These are phyloP conservation scores for Drosophila grimshawi DNA, from an alignment of 1,140 invertebrate species.

Conservation along the genomic window DNA sequence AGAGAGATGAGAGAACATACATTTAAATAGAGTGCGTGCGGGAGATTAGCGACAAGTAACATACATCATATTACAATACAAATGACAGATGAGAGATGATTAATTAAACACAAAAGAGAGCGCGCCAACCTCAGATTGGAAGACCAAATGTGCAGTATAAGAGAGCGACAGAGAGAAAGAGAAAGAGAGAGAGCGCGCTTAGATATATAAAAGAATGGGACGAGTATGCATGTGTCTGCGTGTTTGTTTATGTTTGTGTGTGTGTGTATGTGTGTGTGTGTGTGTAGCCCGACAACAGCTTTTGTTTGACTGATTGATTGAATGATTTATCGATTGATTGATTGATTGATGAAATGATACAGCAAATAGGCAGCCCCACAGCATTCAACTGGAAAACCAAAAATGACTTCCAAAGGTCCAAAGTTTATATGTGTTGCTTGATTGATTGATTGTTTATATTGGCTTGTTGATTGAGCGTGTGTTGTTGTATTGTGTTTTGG, in stretches of 20 bases:
- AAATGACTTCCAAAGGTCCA: conserved; percentile 13
- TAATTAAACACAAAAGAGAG: conserved; percentile 17
- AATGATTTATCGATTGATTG: conserved; percentile 32
- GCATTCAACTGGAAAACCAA: conserved; percentile 31
- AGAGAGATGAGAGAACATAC: neutral
- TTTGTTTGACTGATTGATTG: conserved; percentile 45
- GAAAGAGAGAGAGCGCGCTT: conserved; percentile 9
- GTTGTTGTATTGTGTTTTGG: neutral
- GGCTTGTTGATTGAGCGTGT: conserved; percentile 33
- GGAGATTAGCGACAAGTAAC: conserved; percentile 15
- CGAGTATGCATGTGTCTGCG: conserved; percentile 3
- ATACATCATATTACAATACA: conserved; percentile 12
- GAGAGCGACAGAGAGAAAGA: conserved; percentile 10
- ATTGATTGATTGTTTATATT: conserved; percentile 40
- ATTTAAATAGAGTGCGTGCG: neutral
- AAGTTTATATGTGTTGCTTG: conserved; percentile 25
- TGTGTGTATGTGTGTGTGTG: conserved; percentile 24
- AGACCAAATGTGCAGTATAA: conserved; percentile 34
- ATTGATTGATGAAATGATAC: conserved; percentile 60
- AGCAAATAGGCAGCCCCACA: conserved; percentile 69
- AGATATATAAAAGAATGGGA: conserved; percentile 14
- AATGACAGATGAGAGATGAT: conserved; percentile 39
- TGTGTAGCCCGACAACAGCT: conserved; percentile 27
- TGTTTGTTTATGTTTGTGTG: conserved; percentile 8
- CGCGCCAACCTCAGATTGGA: neutral